A percentile compares a stretch with the other conserved stretches of the same genome.
These are phyloP conservation scores for Acanthiza pusilla DNA, from an alignment of 2,797 vertebrate species.

Conservation along the genomic window DNA sequence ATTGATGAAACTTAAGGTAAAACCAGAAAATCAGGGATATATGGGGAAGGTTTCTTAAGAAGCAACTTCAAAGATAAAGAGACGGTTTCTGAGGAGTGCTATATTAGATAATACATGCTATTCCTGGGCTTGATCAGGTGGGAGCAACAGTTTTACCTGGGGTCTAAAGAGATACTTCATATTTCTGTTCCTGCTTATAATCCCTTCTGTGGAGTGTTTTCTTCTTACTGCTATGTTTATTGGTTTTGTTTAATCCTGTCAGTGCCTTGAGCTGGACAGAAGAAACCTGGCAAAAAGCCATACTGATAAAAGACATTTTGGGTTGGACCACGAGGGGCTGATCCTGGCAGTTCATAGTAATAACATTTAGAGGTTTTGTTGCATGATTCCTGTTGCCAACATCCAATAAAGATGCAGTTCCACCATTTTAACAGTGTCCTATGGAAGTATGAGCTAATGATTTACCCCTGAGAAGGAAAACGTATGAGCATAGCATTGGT, in stretches of 20 bases:
- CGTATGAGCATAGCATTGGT: fast-evolving
- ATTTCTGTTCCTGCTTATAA: not conserved
- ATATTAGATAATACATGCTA: not conserved
- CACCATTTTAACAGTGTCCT: not conserved
- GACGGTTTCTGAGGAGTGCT: not conserved
- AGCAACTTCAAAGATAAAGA: not conserved
- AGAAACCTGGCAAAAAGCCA: not conserved
- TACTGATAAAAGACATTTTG: not conserved
- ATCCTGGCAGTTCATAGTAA: not conserved
- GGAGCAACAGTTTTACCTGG: not conserved
- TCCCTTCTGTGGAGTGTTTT: not conserved
- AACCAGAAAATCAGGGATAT: not conserved
- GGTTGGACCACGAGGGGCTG: not conserved
- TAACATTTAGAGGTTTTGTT: not conserved
- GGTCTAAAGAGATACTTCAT: not conserved
- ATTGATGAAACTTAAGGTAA: not conserved
- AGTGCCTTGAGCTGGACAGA: conserved; percentile 1
- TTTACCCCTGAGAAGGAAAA: not conserved
- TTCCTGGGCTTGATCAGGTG: not conserved
- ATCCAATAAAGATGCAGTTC: not conserved
- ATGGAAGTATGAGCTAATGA: not conserved
- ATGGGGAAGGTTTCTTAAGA: not conserved
- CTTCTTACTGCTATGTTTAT: not conserved
- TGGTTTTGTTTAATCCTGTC: conserved; percentile 13
- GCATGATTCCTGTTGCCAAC: not conserved